Evolutionary conservation across 2,113 vertebrate species (phyloP), one percentile per base, ranked within the genome.

Genomic region (Rutilus rutilus): DNA sequence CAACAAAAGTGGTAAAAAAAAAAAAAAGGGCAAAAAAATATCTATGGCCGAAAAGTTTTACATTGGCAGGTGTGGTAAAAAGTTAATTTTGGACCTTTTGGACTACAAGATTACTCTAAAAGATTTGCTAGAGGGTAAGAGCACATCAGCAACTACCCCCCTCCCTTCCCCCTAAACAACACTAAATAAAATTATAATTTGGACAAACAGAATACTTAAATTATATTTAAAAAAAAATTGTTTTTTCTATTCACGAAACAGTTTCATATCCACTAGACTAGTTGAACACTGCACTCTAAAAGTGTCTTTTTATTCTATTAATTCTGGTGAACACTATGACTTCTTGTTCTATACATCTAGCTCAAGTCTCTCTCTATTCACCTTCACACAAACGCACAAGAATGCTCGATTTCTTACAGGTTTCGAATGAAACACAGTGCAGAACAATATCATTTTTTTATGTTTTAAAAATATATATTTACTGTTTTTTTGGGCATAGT

Each of bases 11-110:
- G 36, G 19, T 39, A 4, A 21, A 8, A 71, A 71, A 39, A 23
- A 71, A 71, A 39, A 23, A 33, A 33, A 33, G 3, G 2, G 2
- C 2, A 3, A 33, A 30, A 33, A 65, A 15, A 65, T 1, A 27
- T 11, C n/a, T 15, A 25, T 69, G 17, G 33, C 4, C 30, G 1
- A 69, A 71, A 23, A 0, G 1, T 39, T 69, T 69, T 17, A 42
- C 8, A 39, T 23, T 71, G 5, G 67, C 36, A 73, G 39, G n/a
- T 75, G 12, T 75, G n/a, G 71, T n/a, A 75, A 47, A 71, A 47
- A 25, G 42, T 27, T 50, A 25, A 50, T 75, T 75, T 75, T 75
- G 71, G 71, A 75, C 71, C 42, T 71, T 71, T n/a, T 71, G 19
- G 4, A 71, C 36, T 71, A 71, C 36, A 45, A 12, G 36, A 8